These are phyloP conservation scores for Seriola aureovittata DNA, from an alignment of 2,113 vertebrate species.

Conservation along the genomic window DNA sequence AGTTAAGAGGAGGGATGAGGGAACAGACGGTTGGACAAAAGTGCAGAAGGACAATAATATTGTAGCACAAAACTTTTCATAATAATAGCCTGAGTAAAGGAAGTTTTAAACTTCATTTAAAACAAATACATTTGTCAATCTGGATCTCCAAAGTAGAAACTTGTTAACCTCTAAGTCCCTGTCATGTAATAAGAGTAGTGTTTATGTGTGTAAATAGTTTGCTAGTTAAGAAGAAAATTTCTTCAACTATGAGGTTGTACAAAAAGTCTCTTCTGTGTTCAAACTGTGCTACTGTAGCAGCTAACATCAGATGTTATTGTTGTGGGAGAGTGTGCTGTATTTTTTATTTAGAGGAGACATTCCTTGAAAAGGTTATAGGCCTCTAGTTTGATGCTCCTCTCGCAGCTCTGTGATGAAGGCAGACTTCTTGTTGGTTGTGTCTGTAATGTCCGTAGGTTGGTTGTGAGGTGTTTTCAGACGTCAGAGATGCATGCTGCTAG, in stretches of 20 bases:
- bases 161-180: too few relatives aligned
- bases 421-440: not conserved
- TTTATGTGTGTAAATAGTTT: not conserved
- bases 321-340: not conserved
- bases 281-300: not conserved
- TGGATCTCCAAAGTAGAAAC: not conserved
- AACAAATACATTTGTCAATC: too few relatives aligned
- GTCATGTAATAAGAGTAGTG: too few relatives aligned
- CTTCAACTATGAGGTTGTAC: not conserved
- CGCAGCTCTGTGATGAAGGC: not conserved
- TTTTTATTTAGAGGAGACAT: not conserved
- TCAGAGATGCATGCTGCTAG: too few relatives aligned
- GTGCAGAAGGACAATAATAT: not conserved
- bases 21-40: not conserved
- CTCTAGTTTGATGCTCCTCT: not conserved
- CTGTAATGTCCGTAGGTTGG: not conserved
- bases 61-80: not conserved
- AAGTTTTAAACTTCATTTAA: not conserved
- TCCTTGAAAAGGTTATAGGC: slow-evolving; percentile 1
- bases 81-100: not conserved
- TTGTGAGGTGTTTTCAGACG: not conserved
- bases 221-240: not conserved
- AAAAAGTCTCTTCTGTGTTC: not conserved
- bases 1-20: not conserved
- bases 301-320: not conserved